Base-by-base conservation (phyloP, 1,140 invertebrate genomes). In the Drosophila elegans region DNA sequence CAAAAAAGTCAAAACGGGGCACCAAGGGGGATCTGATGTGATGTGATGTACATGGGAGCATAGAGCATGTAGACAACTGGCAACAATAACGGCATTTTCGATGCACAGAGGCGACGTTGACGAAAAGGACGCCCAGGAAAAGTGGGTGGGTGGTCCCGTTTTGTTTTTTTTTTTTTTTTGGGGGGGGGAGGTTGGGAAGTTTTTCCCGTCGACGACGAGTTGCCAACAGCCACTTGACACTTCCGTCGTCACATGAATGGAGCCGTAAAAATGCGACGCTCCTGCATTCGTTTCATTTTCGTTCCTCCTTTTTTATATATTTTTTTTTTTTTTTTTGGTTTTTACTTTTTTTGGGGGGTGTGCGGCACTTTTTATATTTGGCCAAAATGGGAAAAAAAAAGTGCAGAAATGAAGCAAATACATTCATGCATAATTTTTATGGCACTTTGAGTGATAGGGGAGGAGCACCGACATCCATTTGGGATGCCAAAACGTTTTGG, bases 191-290 rank as follows among this genome's bases (percentile, higher is more conserved):
- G 29, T 21, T 34, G 68, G 67, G 66, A 25, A 84, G 77, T 78
- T 51, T 51, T 80, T 77, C 60, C 72, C 83, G 84, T 89, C 84
- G 80, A 74, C 80, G 84, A 78, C 74, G 84, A 89, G 85, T 89
- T 89, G 84, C 84, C 84, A 89, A 89, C 84, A 89, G 84, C 84
- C 84, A 89, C 84, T 89, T 89, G 84, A 89, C 84, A 89, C 84
- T 89, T 89, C 84, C 84, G 84, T 85, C 84, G 80, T 89, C 84
- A 86, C 84, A 84, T 89, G 84, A 89, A 89, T 89, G 84, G 84
- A 90, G 84, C 80, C 84, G 84, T 88, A 89, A 88, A 88, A 89
- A 89, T 89, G 84, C 68, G 84, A 89, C 84, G 84, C 80, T 88
- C 67, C 77, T 89, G 80, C 74, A 80, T 80, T 69, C 57, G 75